phyloP scores from a whole-genome alignment of 2,888 invertebrate species.

The Lymantria monacha region DNA sequence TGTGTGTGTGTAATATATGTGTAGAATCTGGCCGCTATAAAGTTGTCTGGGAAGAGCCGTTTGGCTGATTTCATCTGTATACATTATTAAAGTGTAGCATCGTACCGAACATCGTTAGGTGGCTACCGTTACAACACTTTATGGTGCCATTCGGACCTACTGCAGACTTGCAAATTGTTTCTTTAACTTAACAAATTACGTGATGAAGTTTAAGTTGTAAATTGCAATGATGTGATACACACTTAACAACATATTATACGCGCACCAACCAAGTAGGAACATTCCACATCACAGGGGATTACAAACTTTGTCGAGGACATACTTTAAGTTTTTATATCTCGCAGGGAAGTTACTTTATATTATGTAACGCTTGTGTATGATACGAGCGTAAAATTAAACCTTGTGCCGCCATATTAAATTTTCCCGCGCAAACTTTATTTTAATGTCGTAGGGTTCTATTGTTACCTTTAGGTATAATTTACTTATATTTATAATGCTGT shows the following conservation, averaged over 20 bases:
- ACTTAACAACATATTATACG: constrained; percentile 6
- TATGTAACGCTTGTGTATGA: neutral
- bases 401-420: neutral
- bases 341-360: neutral
- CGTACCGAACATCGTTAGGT: constrained; percentile 52
- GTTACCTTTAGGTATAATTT: no score
- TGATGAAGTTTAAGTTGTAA: constrained; percentile 48
- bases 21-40: constrained; percentile 58
- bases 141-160: constrained; percentile 55
- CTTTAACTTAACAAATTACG: constrained; percentile 46
- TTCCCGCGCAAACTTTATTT: neutral
- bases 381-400: neutral
- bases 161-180: constrained; percentile 19
- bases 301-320: constrained; percentile 1
- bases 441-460: no score
- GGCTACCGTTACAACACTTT: constrained; percentile 65
- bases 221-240: constrained; percentile 49
- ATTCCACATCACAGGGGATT: constrained; percentile 1
- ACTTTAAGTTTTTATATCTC: neutral
- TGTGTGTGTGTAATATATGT: constrained; percentile 37
- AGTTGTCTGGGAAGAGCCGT: constrained; percentile 37
- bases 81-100: constrained; percentile 72
- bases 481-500: no score
- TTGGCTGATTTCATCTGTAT: constrained; percentile 73
- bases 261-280: no score